Conservation (phyloP, 2,113 vertebrate genomes). For the Hirundichthys speculiger region DNA sequence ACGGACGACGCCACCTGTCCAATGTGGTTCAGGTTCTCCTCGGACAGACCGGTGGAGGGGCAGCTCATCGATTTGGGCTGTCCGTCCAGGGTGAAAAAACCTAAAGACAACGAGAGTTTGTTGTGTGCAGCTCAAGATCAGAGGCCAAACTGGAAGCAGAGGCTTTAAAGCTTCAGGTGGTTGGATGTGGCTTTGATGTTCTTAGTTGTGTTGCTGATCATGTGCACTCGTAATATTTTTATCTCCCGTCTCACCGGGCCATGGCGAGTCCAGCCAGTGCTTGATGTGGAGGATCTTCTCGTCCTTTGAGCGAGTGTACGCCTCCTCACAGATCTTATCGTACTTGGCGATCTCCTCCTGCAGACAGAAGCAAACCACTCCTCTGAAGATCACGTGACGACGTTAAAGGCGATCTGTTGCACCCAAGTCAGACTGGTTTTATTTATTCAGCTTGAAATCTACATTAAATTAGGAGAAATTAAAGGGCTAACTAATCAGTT, state of each 20-base stretch:
- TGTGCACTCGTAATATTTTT: too few species aligned
- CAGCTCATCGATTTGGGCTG: conserved; percentile 95
- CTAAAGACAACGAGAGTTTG: conserved; percentile 61
- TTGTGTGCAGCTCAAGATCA: too few species aligned
- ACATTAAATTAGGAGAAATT: too few species aligned
- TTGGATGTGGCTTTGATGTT: too few species aligned
- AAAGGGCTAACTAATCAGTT: too few species aligned
- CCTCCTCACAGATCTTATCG: conserved; percentile 97
- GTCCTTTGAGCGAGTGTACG: conserved; percentile 91
- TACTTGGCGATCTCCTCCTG: conserved; percentile 98
- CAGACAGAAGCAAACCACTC: conserved; percentile 1
- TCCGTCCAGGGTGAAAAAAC: conserved; percentile 97
- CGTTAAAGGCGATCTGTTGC: too few species aligned
- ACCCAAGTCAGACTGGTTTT: too few species aligned
- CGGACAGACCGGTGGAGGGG: conserved; percentile 90
- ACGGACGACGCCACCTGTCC: conserved; percentile 93
- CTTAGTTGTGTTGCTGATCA: too few species aligned
- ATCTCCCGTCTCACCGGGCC: conserved; percentile 86
- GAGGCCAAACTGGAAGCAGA: too few species aligned
- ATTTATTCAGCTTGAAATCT: too few species aligned
- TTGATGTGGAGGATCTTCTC: conserved; percentile 99
- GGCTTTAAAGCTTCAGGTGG: too few species aligned
- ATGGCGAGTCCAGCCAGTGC: conserved; percentile 98
- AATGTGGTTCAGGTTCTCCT: conserved; percentile 88
- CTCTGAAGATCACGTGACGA: background rate